Evolutionary conservation across 2,113 vertebrate genomes (phyloP).

Genomic region (Myotis davidii): DNA sequence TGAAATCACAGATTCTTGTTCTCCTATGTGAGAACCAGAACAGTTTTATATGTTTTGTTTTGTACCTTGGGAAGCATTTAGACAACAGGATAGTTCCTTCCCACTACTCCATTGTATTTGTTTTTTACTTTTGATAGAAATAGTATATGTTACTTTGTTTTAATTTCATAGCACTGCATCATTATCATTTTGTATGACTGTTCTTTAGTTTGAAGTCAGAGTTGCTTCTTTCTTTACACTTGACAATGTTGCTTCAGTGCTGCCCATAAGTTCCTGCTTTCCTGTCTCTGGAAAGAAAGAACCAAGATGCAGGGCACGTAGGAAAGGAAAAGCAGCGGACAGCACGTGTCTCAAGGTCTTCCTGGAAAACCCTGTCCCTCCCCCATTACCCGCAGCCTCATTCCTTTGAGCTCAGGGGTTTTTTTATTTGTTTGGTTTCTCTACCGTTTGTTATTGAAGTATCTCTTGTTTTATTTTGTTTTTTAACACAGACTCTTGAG

Average conservation of each 20-base stretch:
- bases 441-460: slow-evolving; percentile 5
- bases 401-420: neutral
- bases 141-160: neutral
- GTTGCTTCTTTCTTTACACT: neutral
- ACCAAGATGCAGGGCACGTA: neutral
- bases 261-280: neutral
- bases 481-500: slow-evolving; percentile 83
- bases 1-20: neutral
- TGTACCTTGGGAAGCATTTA: neutral
- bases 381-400: neutral
- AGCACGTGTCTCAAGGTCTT: neutral
- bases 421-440: neutral
- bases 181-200: neutral
- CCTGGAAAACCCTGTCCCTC: neutral
- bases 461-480: slow-evolving; percentile 14
- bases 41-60: neutral
- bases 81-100: neutral
- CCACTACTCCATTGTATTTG: neutral
- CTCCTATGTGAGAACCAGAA: neutral
- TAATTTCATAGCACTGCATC: neutral
- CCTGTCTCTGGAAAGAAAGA: neutral
- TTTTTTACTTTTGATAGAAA: slow-evolving; percentile 29
- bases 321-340: neutral
- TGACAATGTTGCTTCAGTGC: neutral
- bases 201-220: neutral